Evolutionary conservation across 1,140 invertebrate genomes (phyloP).

Genomic region (Asbolus verrucosus): DNA sequence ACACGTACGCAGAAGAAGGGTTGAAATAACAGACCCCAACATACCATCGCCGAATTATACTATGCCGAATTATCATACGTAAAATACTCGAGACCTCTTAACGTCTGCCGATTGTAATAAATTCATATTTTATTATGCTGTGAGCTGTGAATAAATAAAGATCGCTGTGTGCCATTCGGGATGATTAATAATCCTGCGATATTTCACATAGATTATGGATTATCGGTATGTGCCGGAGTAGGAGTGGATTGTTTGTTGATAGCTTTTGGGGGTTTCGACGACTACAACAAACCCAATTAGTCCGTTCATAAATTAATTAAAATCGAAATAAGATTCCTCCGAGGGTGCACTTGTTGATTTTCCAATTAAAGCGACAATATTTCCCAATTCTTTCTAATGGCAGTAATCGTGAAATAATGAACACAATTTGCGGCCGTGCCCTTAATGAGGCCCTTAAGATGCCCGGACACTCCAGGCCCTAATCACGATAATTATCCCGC

Average conservation of each 20-base stretch:
- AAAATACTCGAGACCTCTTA: conserved; percentile 36
- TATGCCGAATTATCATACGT: conserved; percentile 29
- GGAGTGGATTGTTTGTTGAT: not conserved
- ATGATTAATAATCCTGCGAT: conserved; percentile 21
- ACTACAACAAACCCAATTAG: too few relatives aligned
- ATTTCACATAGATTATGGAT: not conserved
- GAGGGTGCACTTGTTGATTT: conserved; percentile 24
- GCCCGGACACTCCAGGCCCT: too few relatives aligned
- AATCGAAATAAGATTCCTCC: too few relatives aligned
- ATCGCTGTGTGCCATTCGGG: too few relatives aligned
- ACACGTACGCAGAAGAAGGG: conserved; percentile 35
- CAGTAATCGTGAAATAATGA: too few relatives aligned
- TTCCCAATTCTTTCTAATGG: conserved; percentile 33
- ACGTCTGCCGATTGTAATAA: conserved; percentile 41
- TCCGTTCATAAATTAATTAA: conserved; percentile 4
- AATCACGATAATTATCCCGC: conserved; percentile 8
- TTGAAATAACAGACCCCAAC: conserved; percentile 14
- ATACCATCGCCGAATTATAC: conserved; percentile 30
- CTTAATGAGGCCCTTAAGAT: conserved; percentile 37
- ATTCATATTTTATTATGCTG: conserved; percentile 49
- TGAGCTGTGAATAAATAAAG: conserved; percentile 40
- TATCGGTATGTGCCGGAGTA: not conserved
- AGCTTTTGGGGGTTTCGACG: too few relatives aligned
- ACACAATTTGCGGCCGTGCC: conserved; percentile 36
- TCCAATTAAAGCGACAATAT: conserved; percentile 19